Base-by-base conservation (phyloP, 1,140 invertebrate genomes). In the Trypoxylus dichotomus region DNA sequence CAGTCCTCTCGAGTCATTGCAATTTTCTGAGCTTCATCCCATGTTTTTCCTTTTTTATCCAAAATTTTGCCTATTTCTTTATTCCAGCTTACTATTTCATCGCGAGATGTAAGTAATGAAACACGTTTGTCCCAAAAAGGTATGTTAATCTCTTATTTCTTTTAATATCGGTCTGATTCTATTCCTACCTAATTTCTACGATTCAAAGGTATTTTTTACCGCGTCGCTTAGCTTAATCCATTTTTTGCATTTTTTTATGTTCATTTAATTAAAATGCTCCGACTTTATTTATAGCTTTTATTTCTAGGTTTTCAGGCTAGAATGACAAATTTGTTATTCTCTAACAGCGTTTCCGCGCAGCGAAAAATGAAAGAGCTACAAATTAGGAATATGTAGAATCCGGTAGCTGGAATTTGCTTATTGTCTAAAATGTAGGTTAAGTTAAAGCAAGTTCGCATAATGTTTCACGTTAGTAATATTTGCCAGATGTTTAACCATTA, bases 281-380 rank as follows among this genome's bases (percentile, higher is more conserved):
- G 21, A 27, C 27, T 68, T 13, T 15, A 68, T 29, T 21, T 24
- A 68, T n/a, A 25, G 8, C 24, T 27, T 68, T 68, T 68, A 24
- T 68, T 68, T 25, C 24, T 68, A 68, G 60, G 60, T 68, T 68
- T 68, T 68, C 27, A 68, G 60, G 60, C 24, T 68, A 68, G 47
- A 68, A 68, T 27, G 21, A 68, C 47, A 54, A 54, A 54, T 54
- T 54, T 15, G 47, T 54, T 54, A n/a, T n/a, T 54, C 47, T n/a
- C 15, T n/a, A 5, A 37, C 10, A n/a, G 6, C 47, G 19, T n/a
- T 54, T 54, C 13, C 47, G 13, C 47, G 19, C n/a, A 13, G 15
- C 47, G n/a, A 19, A 54, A 54, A 54, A 54, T n/a, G 19, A n/a
- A 19, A 54, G 47, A 54, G 19, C 6, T 54, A 54, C 47, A 19